phyloP scores from a whole-genome alignment of 2,888 invertebrate species.

The Standfussiana lucernea region DNA sequence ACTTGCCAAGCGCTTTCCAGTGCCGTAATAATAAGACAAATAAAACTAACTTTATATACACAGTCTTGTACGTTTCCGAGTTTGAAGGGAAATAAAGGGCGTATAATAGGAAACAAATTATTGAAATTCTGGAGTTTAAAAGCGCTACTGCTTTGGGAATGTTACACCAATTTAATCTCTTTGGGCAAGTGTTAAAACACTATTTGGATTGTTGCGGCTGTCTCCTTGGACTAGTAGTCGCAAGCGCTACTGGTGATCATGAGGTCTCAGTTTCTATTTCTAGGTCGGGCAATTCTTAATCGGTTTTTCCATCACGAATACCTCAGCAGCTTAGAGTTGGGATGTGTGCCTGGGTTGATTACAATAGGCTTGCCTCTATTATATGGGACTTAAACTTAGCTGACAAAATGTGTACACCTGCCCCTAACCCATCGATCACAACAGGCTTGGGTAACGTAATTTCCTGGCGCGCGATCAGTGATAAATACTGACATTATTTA shows the following conservation, averaged over 20 bases:
- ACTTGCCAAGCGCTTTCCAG: slow-evolving; percentile 33
- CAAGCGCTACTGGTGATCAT: background rate
- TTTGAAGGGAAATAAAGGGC: slow-evolving; percentile 1
- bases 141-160: background rate
- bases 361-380: background rate
- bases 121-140: background rate
- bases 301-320: background rate
- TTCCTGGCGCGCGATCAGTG: slow-evolving; percentile 25
- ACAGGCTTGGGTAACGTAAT: slow-evolving; percentile 19
- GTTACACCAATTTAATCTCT: background rate
- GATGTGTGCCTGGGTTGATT: too few relatives aligned
- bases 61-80: background rate
- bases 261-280: background rate
- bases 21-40: slow-evolving; percentile 33
- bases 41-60: slow-evolving; percentile 14
- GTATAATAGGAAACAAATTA: background rate
- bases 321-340: too few relatives aligned
- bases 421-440: too few relatives aligned
- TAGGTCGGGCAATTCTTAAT: background rate
- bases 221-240: too few relatives aligned
- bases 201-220: background rate
- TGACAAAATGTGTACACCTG: too few relatives aligned
- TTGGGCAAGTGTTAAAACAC: background rate
- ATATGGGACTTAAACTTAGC: too few relatives aligned
- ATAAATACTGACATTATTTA: slow-evolving; percentile 51